Evolutionary conservation across 1,140 invertebrate species (phyloP).

Genomic region (Megalonaias nervosa): DNA sequence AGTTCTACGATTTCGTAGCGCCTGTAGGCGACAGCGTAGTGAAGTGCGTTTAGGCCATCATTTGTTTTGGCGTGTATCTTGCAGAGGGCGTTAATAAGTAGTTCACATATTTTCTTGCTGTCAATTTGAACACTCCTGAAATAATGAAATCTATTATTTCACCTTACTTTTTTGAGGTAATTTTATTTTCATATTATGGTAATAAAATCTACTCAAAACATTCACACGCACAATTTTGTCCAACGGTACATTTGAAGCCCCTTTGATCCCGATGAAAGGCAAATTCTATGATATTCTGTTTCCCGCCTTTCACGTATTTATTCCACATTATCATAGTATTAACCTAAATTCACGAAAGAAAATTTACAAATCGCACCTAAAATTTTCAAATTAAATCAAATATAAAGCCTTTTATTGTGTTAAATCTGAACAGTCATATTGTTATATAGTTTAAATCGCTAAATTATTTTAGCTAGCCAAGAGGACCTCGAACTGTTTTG

Average conservation of each 20-base stretch:
- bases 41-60: slow-evolving; percentile 63
- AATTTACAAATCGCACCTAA: too few relatives aligned
- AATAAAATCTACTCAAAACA: neutral
- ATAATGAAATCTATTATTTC: slow-evolving; percentile 17
- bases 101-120: slow-evolving; percentile 60
- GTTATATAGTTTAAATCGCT: too few relatives aligned
- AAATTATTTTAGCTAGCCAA: too few relatives aligned
- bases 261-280: too few relatives aligned
- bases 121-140: slow-evolving; percentile 61
- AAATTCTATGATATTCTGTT: too few relatives aligned
- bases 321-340: too few relatives aligned
- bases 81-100: slow-evolving; percentile 62
- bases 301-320: too few relatives aligned
- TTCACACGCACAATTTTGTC: neutral
- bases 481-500: too few relatives aligned
- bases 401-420: too few relatives aligned
- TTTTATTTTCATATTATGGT: neutral
- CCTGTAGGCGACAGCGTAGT: slow-evolving; percentile 59
- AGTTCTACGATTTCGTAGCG: slow-evolving; percentile 63
- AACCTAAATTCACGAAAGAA: too few relatives aligned
- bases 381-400: too few relatives aligned
- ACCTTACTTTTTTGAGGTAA: neutral
- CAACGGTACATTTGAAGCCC: neutral
- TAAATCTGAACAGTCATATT: too few relatives aligned
- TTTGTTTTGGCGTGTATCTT: slow-evolving; percentile 60